Conservation (phyloP, 2,797 vertebrate species). For the Intellagama lesueurii region DNA sequence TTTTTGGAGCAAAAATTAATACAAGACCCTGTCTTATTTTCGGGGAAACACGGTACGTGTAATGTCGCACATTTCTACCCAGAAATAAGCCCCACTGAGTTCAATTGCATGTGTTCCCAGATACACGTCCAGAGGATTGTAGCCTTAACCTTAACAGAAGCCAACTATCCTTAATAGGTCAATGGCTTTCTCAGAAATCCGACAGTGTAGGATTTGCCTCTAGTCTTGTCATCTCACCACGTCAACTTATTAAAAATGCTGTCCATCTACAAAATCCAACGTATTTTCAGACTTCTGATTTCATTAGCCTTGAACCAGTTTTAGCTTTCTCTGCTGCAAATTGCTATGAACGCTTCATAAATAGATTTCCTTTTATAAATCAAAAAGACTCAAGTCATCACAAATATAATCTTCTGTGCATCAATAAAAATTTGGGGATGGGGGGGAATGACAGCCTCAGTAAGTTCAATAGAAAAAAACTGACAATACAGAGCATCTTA, state of each 20-base stretch:
- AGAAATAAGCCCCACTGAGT: background rate
- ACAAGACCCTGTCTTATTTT: too few relatives aligned
- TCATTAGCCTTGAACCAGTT: constrained; percentile 54
- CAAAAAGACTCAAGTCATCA: constrained; percentile 42
- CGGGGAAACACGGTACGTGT: background rate
- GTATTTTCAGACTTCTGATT: constrained; percentile 56
- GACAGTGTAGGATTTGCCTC: constrained; percentile 34
- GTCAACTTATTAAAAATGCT: constrained; percentile 61
- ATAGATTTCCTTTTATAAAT: constrained; percentile 18
- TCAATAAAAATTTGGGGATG: constrained; percentile 37
- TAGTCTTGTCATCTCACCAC: constrained; percentile 47
- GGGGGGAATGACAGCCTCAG: constrained; percentile 50
- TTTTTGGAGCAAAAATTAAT: too few relatives aligned
- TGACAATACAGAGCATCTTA: constrained; percentile 50
- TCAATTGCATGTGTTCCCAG: background rate
- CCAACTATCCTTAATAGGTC: background rate
- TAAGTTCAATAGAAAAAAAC: constrained; percentile 29
- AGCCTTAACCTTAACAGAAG: background rate
- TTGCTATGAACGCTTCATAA: constrained; percentile 21
- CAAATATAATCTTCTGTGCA: constrained; percentile 49
- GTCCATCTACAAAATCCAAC: constrained; percentile 47
- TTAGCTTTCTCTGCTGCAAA: constrained; percentile 26
- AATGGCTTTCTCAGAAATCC: background rate
- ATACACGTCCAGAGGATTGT: background rate
- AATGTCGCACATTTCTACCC: background rate